Percentiles rank a stretch among this genome's conserved stretches.
phyloP scores from a whole-genome alignment of 1,140 invertebrate species.

The Acromyrmex heyeri region DNA sequence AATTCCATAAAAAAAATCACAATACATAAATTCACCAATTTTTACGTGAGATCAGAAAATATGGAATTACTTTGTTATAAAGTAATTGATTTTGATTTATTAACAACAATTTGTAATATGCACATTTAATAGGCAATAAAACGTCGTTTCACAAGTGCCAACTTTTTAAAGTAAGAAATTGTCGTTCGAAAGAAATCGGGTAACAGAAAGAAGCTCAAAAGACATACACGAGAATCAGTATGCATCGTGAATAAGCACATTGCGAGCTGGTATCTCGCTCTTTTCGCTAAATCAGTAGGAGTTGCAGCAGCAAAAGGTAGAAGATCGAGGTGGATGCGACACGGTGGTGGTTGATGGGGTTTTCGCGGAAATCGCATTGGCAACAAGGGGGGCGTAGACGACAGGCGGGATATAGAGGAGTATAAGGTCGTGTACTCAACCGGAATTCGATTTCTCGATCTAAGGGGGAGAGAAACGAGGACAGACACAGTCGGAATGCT shows the following conservation, averaged over 20 bases:
- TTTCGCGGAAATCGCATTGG: slow-evolving; percentile 33
- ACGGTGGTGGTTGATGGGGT: slow-evolving; percentile 57
- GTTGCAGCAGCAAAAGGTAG: slow-evolving; percentile 2
- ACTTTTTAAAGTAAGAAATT: background rate
- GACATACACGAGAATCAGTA: slow-evolving; percentile 67
- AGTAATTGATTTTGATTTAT: background rate
- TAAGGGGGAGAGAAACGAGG: slow-evolving; percentile 52
- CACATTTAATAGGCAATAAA: background rate
- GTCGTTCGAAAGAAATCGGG: background rate
- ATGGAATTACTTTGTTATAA: background rate
- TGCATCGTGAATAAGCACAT: slow-evolving; percentile 71
- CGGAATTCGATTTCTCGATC: slow-evolving; percentile 76
- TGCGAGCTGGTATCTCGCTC: slow-evolving; percentile 67
- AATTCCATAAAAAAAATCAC: background rate
- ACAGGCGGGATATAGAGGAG: background rate
- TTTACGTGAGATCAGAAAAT: background rate
- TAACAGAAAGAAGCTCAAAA: slow-evolving; percentile 15
- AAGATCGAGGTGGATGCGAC: slow-evolving; percentile 66
- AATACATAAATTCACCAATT: background rate
- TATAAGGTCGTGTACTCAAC: slow-evolving; percentile 61
- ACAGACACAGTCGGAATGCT: slow-evolving; percentile 66
- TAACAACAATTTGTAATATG: background rate
- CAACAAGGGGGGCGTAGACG: background rate
- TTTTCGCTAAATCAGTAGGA: slow-evolving; percentile 65
- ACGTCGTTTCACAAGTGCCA: background rate